Conservation (phyloP, 2,888 invertebrate genomes). For the Hirtodrosophila alboralis region DNA sequence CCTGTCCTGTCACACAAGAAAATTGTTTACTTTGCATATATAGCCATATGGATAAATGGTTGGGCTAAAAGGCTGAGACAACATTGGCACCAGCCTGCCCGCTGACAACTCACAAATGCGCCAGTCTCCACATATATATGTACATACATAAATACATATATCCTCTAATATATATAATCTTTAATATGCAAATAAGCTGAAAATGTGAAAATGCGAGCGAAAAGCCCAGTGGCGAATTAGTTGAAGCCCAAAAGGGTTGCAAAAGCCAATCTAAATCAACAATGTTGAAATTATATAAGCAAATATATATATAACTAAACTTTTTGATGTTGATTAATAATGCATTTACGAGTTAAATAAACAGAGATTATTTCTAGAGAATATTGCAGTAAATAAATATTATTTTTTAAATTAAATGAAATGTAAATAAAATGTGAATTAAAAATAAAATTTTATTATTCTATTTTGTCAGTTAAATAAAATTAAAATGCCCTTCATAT, state of each 20-base stretch:
- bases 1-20: conserved; percentile 13
- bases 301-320: conserved; percentile 29
- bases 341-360: conserved; percentile 3
- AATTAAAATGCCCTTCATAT: conserved; percentile 28
- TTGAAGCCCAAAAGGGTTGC: conserved; percentile 18
- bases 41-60: conserved; percentile 13
- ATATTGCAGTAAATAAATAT: too few relatives aligned
- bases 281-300: conserved; percentile 27
- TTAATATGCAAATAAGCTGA: conserved; percentile 72
- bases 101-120: conserved; percentile 43
- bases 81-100: conserved; percentile 3
- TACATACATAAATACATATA: conserved; percentile 3
- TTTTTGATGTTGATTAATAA: conserved; percentile 45
- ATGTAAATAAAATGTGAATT: conserved; percentile 9
- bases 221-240: conserved; percentile 19
- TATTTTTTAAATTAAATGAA: too few relatives aligned
- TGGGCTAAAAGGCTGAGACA: conserved; percentile 3
- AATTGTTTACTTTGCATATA: conserved; percentile 29
- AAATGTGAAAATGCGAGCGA: conserved; percentile 23
- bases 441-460: conserved; percentile 7
- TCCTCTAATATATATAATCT: conserved; percentile 55
- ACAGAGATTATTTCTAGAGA: too few relatives aligned
- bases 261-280: conserved; percentile 2
- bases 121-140: neutral
- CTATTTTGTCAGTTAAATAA: too few relatives aligned